Percentiles rank a stretch among this genome's conserved stretches.
These are phyloP conservation scores for Hyposoter dolosus DNA, from an alignment of 2,888 invertebrate species.

Conservation along the genomic window DNA sequence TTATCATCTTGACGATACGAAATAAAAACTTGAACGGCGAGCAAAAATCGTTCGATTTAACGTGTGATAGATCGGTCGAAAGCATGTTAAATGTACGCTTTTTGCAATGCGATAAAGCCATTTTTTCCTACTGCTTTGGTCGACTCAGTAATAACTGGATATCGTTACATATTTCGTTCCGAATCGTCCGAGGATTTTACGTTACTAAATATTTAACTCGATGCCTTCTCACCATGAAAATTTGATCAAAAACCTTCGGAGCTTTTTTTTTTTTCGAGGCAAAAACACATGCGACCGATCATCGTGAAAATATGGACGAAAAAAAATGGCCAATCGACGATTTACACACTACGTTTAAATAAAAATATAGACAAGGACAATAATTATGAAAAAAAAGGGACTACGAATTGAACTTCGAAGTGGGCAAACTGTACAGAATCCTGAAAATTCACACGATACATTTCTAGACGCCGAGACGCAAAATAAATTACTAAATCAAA, in stretches of 20 bases:
- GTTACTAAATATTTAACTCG: background rate
- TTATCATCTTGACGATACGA: background rate
- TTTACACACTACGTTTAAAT: background rate
- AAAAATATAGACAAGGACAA: background rate
- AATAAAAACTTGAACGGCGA: background rate
- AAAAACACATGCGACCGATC: background rate
- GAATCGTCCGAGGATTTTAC: background rate
- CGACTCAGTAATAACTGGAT: background rate
- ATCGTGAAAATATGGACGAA: background rate
- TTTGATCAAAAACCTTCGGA: background rate
- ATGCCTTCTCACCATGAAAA: background rate
- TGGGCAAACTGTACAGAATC: background rate
- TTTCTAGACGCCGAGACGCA: background rate
- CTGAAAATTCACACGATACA: background rate
- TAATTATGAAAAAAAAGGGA: background rate
- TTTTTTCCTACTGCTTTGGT: background rate
- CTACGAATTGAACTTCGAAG: background rate
- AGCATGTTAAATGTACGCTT: background rate
- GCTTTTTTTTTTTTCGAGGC: background rate
- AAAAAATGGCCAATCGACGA: background rate
- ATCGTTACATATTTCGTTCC: too few species aligned
- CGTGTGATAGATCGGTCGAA: constrained; percentile 1
- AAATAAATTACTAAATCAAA: background rate
- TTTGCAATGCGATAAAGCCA: background rate
- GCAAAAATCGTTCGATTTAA: constrained; percentile 6